Evolutionary conservation across 2,113 vertebrate genomes (phyloP), one percentile per base, ranked within the genome.

Genomic region (Myrmecobius fasciatus): DNA sequence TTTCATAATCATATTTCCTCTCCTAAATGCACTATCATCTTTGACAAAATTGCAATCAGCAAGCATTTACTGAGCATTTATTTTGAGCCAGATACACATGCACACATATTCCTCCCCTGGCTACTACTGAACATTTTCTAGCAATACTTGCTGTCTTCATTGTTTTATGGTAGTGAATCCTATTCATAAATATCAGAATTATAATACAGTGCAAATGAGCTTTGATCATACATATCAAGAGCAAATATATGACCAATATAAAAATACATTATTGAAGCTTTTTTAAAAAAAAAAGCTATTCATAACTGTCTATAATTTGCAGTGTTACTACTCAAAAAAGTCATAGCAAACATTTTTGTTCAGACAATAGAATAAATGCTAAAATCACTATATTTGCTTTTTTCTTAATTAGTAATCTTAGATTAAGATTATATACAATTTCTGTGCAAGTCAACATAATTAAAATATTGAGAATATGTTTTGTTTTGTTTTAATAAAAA

Each of bases 371-470:
- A 94, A 89, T 28, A 52, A 94, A 96, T 94, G 46, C 94, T 91
- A 95, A 91, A 46, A 92, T 89, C 89, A 91, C 60, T 43, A 92
- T 83, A 43, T 90, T 25, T 46, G 11, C 54, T 60, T 60, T 60
- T 53, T 60, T 51, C 31, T 90, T 94, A 95, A 93, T 51, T 93
- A 36, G 53, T 94, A 90, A 94, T 92, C 17, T 90, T 94, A 53
- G 12, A 46, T 89, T 47, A 53, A 53, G 12, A 46, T 89, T 47
- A 53, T 47, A 22, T 67, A 12, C 9, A 92, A 54, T 95, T 48
- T 75, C 36, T 93, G 94, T 91, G 90, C 89, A 94, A 90, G 48
- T 28, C 92, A 47, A 94, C 28, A 67, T 91, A 95, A 91, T 24
- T 31, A 28, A 12, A 60, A 60, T 60, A 31, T 12, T 12, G 10